phyloP scores from a whole-genome alignment of 2,888 invertebrate species.

The Mythimna vitellina region DNA sequence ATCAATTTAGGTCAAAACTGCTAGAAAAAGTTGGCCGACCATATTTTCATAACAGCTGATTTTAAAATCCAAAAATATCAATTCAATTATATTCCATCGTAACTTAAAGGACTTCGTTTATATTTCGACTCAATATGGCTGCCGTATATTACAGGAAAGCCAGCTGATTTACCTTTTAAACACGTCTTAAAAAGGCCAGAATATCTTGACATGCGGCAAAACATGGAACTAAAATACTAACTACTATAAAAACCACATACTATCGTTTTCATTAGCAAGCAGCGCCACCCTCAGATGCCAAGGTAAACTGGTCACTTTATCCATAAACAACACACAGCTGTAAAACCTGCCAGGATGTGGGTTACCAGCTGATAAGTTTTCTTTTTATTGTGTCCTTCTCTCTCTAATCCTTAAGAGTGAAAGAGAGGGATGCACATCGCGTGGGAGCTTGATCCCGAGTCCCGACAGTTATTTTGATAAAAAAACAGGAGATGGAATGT shows the following conservation, averaged over 20 bases:
- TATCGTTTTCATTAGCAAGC: neutral
- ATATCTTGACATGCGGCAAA: slow-evolving; percentile 1
- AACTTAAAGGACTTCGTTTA: neutral
- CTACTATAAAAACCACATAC: neutral
- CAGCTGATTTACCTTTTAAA: slow-evolving; percentile 40
- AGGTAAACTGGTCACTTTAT: neutral
- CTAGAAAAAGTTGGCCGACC: neutral
- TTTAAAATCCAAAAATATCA: neutral
- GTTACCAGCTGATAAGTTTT: slow-evolving; percentile 61
- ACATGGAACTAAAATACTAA: slow-evolving; percentile 3
- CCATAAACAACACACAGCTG: slow-evolving; percentile 56
- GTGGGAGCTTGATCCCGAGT: slow-evolving; percentile 47
- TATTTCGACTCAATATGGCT: neutral
- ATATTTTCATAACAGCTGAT: neutral
- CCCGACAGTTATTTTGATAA: slow-evolving; percentile 61
- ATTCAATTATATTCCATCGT: too few species aligned
- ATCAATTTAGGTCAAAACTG: neutral
- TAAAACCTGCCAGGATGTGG: slow-evolving; percentile 64
- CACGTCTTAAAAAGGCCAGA: neutral
- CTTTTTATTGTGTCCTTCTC: slow-evolving; percentile 51
- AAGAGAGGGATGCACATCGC: slow-evolving; percentile 30
- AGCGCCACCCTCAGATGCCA: slow-evolving; percentile 8
- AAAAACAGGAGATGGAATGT: slow-evolving; percentile 56
- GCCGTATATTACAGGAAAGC: slow-evolving; percentile 22
- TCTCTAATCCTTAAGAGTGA: slow-evolving; percentile 23